Percentiles rank a stretch among this genome's conserved stretches.
phyloP scores from a whole-genome alignment of 2,113 vertebrate species.

The Apodemus sylvaticus region DNA sequence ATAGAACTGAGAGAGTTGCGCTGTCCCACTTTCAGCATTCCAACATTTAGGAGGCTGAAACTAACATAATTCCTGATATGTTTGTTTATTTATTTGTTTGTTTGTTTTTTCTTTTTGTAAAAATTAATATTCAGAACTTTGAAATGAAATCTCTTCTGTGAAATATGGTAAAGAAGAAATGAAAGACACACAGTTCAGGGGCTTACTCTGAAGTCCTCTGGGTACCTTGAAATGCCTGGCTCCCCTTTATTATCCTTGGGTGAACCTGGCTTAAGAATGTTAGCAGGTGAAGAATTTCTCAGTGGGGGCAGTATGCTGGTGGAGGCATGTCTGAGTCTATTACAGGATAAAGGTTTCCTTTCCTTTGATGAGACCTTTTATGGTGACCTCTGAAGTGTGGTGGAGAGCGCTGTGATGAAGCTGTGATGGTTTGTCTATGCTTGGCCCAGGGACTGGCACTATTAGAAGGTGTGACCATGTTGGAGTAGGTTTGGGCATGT shows the following conservation, averaged over 20 bases:
- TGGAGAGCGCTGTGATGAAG: background rate
- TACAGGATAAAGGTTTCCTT: background rate
- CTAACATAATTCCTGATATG: background rate
- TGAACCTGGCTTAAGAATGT: background rate
- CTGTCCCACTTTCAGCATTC: background rate
- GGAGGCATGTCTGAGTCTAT: background rate
- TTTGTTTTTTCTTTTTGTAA: too few species aligned
- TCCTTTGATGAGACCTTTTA: background rate
- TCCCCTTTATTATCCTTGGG: background rate
- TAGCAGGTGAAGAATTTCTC: background rate
- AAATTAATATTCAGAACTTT: background rate
- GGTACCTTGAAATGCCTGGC: too few species aligned
- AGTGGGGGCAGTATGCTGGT: background rate
- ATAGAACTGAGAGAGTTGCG: background rate
- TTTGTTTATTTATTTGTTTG: too few species aligned
- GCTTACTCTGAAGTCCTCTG: background rate
- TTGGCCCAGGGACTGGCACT: too few species aligned
- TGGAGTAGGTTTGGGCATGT: too few species aligned
- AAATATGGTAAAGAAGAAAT: background rate
- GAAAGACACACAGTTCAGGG: background rate
- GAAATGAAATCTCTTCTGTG: background rate
- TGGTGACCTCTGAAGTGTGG: background rate
- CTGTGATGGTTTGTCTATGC: too few species aligned
- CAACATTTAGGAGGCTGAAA: accelerated
- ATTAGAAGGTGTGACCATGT: too few species aligned